These are phyloP conservation scores for Octomys mimax DNA, from an alignment of 2,797 vertebrate species.

Conservation along the genomic window DNA sequence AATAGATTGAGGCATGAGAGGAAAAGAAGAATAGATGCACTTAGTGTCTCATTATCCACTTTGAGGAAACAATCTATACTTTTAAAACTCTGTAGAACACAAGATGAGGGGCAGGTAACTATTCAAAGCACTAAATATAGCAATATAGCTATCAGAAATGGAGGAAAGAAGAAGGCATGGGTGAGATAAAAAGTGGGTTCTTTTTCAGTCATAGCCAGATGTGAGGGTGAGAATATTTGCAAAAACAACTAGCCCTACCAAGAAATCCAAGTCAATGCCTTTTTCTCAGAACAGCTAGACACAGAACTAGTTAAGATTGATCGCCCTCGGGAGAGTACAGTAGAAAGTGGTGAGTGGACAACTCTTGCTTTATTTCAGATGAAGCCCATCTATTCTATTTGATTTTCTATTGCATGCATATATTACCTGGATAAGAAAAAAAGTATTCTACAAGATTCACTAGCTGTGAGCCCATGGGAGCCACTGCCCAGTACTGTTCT, in stretches of 20 bases:
- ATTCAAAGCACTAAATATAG: background rate
- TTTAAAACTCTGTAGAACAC: background rate
- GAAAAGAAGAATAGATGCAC: background rate
- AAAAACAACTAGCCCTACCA: background rate
- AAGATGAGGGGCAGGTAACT: conserved; percentile 3
- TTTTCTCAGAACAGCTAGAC: conserved; percentile 3
- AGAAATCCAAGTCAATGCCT: background rate
- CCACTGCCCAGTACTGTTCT: background rate
- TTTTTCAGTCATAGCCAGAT: background rate
- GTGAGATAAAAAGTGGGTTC: background rate
- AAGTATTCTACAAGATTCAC: conserved; percentile 15
- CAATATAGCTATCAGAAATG: background rate
- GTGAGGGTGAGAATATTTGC: background rate
- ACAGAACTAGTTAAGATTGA: background rate
- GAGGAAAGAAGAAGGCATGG: background rate
- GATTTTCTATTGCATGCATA: conserved; percentile 51
- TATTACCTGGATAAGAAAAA: conserved; percentile 40
- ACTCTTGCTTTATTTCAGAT: conserved; percentile 28
- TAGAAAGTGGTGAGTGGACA: background rate
- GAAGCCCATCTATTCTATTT: conserved; percentile 41
- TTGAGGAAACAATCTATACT: background rate
- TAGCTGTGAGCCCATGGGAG: conserved; percentile 22
- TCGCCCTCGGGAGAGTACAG: background rate
- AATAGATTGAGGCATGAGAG: background rate
- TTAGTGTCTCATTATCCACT: conserved; percentile 51